phyloP scores from a whole-genome alignment of 2,797 vertebrate species.

The Scomberomorus guttatus region DNA sequence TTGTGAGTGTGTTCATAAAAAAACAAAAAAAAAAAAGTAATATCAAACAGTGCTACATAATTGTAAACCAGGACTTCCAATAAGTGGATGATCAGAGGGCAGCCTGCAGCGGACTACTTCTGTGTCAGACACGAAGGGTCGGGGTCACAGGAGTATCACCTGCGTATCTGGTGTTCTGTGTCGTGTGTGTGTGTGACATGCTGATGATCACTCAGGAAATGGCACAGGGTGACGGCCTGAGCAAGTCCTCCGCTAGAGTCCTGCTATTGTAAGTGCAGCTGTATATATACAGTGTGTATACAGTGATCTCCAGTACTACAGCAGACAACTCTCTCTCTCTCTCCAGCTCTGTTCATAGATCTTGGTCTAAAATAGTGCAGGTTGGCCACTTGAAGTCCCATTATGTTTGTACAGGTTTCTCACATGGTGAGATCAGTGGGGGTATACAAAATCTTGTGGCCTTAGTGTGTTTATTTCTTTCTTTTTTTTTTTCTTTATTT shows the following conservation, averaged over 20 bases:
- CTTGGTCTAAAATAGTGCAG: conserved; percentile 57
- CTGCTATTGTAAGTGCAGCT: conserved; percentile 40
- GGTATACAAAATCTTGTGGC: conserved; percentile 84
- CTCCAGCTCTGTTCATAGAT: conserved; percentile 41
- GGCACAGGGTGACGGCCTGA: conserved; percentile 47
- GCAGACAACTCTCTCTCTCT: conserved; percentile 24
- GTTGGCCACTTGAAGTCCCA: conserved; percentile 68
- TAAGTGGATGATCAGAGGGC: conserved; percentile 17
- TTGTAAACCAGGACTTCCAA: conserved; percentile 66
- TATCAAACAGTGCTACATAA: conserved; percentile 45
- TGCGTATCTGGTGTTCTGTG: conserved; percentile 31
- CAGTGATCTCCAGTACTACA: conserved; percentile 52
- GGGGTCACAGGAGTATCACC: conserved; percentile 30
- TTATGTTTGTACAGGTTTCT: conserved; percentile 80
- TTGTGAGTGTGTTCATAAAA: conserved; percentile 28
- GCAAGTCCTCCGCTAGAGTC: conserved; percentile 47
- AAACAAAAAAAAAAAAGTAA: conserved; percentile 29
- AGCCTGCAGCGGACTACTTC: conserved; percentile 25
- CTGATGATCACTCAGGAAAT: conserved; percentile 68
- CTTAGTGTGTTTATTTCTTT: conserved; percentile 73
- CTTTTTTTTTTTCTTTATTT: conserved; percentile 52
- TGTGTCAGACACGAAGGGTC: conserved; percentile 14
- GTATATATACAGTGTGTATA: conserved; percentile 31
- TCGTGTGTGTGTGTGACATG: conserved; percentile 43
- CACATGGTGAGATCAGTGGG: conserved; percentile 76